Evolutionary conservation across 2,113 vertebrate species (phyloP).

Genomic region (Pholis gunnellus): DNA sequence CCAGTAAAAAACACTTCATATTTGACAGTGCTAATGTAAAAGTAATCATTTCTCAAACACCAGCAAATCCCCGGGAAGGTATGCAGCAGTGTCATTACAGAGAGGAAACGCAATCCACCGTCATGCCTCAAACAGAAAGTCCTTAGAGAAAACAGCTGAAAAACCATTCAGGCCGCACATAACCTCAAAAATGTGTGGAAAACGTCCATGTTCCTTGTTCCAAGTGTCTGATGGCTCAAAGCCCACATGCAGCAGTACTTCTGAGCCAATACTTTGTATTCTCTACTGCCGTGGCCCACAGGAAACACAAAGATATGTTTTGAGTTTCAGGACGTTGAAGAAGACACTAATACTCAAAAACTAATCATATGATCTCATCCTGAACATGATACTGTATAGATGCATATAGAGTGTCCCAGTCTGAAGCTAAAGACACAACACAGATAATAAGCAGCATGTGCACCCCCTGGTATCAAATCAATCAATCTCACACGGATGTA

Average conservation of each 20-base stretch:
- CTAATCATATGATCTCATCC: not conserved
- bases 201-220: slow-evolving; percentile 36
- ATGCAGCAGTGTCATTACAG: slow-evolving; percentile 49
- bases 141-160: slow-evolving; percentile 75
- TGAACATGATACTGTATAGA: not conserved
- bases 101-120: slow-evolving; percentile 59
- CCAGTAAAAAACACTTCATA: slow-evolving; percentile 7
- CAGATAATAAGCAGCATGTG: not conserved
- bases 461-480: no score
- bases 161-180: slow-evolving; percentile 65
- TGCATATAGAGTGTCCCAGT: no score
- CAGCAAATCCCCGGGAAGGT: slow-evolving; percentile 51
- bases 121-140: slow-evolving; percentile 56
- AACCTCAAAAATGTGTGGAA: slow-evolving; percentile 2
- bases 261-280: slow-evolving; percentile 36
- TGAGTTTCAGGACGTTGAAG: slow-evolving; percentile 14
- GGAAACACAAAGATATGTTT: slow-evolving; percentile 21
- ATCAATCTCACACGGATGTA: not conserved
- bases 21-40: slow-evolving; percentile 23
- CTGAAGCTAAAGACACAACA: not conserved
- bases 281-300: slow-evolving; percentile 14
- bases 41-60: slow-evolving; percentile 51
- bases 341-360: not conserved
- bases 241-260: slow-evolving; percentile 30
- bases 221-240: slow-evolving; percentile 50